Conservation (phyloP, 2,113 vertebrate species). For the Rhipidura dahli region DNA sequence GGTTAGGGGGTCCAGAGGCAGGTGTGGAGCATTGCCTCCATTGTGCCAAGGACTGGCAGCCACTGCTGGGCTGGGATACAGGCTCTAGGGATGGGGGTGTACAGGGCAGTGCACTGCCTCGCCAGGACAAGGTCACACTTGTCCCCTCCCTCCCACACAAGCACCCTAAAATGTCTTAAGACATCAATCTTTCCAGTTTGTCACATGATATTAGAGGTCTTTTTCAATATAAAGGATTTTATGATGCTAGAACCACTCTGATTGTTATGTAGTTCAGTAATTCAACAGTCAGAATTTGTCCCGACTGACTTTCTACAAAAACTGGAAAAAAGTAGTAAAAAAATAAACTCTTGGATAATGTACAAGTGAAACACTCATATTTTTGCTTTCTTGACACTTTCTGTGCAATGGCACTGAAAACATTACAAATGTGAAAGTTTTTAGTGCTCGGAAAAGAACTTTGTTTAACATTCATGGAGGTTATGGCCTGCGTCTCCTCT, state of each 20-base stretch:
- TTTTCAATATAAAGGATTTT: not conserved
- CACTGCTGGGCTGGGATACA: not conserved
- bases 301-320: not conserved
- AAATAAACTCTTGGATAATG: not conserved
- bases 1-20: not conserved
- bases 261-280: not conserved
- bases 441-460: not conserved
- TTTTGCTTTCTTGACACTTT: not conserved
- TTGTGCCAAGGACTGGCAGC: not conserved
- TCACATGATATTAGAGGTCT: not conserved
- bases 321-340: not conserved
- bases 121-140: not conserved
- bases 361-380: not conserved
- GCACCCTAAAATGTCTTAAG: not conserved
- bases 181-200: not conserved
- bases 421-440: not conserved
- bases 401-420: not conserved
- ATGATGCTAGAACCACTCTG: not conserved
- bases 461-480: not conserved
- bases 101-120: not conserved
- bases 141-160: not conserved
- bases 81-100: not conserved
- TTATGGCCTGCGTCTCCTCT: not conserved
- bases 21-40: not conserved
- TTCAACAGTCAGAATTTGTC: not conserved